Conservation (phyloP, 2,113 vertebrate genomes). For the Carassius auratus region DNA sequence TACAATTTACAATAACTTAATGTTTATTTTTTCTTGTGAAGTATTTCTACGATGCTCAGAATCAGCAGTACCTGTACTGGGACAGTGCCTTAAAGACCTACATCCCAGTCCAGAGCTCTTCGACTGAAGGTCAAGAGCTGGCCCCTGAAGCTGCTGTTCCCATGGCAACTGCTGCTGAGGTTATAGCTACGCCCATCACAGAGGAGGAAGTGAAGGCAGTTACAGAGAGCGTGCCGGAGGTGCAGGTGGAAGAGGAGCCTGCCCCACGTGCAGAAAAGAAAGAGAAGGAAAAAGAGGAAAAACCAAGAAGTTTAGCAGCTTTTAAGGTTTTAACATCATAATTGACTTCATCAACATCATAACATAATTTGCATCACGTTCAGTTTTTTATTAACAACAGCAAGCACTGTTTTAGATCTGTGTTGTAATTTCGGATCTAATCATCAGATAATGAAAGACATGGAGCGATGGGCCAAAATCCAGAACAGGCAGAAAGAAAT, state of each 20-base stretch:
- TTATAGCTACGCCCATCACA: not conserved
- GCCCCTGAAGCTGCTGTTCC: not conserved
- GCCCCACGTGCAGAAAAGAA: constrained; percentile 63
- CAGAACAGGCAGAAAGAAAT: constrained; percentile 81
- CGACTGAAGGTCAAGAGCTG: not conserved
- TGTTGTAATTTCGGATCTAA: not conserved
- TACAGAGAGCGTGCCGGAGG: constrained; percentile 59
- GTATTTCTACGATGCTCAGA: constrained; percentile 83
- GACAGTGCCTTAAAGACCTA: constrained; percentile 74
- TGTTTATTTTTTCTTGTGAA: constrained; percentile 48
- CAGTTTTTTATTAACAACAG: too few relatives aligned
- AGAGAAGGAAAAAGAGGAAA: constrained; percentile 78
- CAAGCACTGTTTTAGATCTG: not conserved
- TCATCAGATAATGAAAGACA: constrained; percentile 82
- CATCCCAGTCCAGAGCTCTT: constrained; percentile 73
- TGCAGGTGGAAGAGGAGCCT: constrained; percentile 71
- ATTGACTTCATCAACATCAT: too few relatives aligned
- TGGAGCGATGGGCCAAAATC: constrained; percentile 85
- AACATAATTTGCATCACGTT: not conserved
- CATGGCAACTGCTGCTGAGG: constrained; percentile 20
- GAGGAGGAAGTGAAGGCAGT: constrained; percentile 31
- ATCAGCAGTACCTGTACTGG: constrained; percentile 83
- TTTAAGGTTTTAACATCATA: constrained; percentile 72
- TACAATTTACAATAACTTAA: not conserved
- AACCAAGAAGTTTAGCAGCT: constrained; percentile 77